Evolutionary conservation across 2,888 invertebrate genomes (phyloP).

Genomic region (Pheosia gnoma): DNA sequence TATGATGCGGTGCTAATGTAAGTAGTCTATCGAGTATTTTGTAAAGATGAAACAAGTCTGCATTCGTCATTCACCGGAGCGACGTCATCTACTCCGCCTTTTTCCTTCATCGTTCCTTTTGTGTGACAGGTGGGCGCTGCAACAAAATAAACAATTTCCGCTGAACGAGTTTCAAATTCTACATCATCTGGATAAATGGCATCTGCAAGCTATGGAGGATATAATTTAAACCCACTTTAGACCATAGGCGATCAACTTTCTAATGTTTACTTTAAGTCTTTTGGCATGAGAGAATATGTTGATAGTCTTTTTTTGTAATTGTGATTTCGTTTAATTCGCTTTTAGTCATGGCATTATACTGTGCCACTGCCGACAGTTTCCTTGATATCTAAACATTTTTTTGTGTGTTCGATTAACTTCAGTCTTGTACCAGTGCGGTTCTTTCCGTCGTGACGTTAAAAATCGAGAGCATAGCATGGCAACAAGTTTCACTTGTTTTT

Average conservation of each 20-base stretch:
- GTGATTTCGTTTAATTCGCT: not conserved
- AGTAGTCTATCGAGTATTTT: not conserved
- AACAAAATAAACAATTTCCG: conserved; percentile 62
- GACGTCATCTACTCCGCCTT: conserved; percentile 15
- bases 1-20: not conserved
- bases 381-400: conserved; percentile 35
- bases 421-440: conserved; percentile 32
- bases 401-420: conserved; percentile 37
- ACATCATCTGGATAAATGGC: conserved; percentile 37
- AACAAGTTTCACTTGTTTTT: conserved; percentile 55
- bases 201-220: conserved; percentile 25
- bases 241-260: conserved; percentile 7
- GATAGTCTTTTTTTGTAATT: not conserved
- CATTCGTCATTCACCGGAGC: conserved; percentile 18
- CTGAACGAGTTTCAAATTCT: conserved; percentile 55
- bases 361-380: conserved; percentile 17
- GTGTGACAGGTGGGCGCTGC: conserved; percentile 56
- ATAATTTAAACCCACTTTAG: conserved; percentile 9
- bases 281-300: conserved; percentile 9
- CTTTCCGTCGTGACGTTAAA: conserved; percentile 45
- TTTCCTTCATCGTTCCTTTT: conserved; percentile 46
- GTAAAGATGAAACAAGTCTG: not conserved
- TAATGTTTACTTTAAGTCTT: conserved; percentile 12
- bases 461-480: conserved; percentile 53
- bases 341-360: conserved; percentile 23